Evolutionary conservation across 92 coral and sea anemone species (phyloP), one percentile per base, ranked within the genome.

Genomic region (Paragorgia papillata): DNA sequence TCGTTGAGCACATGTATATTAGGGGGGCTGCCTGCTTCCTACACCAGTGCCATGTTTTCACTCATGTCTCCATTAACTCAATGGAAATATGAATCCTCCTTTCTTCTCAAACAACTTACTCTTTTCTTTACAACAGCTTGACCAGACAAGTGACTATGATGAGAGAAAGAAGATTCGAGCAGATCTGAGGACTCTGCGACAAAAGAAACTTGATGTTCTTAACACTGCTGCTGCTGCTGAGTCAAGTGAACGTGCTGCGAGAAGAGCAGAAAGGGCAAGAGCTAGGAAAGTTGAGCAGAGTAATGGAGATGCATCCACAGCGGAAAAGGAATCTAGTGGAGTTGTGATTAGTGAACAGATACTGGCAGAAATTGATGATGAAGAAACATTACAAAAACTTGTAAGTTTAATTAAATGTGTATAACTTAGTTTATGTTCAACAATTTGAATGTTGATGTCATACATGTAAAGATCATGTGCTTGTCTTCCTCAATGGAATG

Each of bases 131-230:
- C 9, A 79, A 34, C 66, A 95, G 99, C 92, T 95, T 78, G 99
- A 95, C 50, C 81, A 88, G 30, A 88, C 96, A 25, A 83, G 84
- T 21, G 96, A 89, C 79, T 95, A 87, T 49, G 97, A 86, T 39
- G 88, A 86, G 65, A 82, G 99, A 43, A 85, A 88, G 66, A 93
- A 89, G 79, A 91, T 95, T 46, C 88, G 99, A 32, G 88, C 88
- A 26, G 87, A 88, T 63, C 90, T 95, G 6, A 79, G 99, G 26
- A 85, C 90, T 22, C 21, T 95, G 56, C 71, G 99, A 60, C 88
- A 85, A 84, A 91, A 91, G 73, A 95, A 85, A 62, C 86, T 91
- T 35, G 93, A 88, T 31, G 80, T 86, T 0, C 69, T 89, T 54
- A 89, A 89, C 44, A 83, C 90, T 9, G 88, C 84, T 19, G 80